Conservation (phyloP, 2,113 vertebrate genomes). For the Dipodomys merriami region DNA sequence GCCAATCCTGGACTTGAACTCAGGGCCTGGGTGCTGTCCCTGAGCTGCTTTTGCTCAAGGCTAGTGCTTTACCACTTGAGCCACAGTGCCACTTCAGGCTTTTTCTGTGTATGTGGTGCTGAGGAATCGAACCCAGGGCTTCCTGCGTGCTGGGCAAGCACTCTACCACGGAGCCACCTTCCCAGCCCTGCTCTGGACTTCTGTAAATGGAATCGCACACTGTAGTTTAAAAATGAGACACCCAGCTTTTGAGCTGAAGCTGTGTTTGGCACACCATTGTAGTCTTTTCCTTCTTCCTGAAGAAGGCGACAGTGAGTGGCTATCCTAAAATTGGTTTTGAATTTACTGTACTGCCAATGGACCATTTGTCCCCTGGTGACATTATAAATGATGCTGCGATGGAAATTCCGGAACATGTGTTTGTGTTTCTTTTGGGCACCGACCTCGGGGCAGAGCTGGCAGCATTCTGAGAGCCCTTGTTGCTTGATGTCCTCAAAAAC, state of each 20-base stretch:
- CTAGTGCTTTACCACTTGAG: too few relatives aligned
- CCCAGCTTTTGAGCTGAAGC: neutral
- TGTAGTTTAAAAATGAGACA: neutral
- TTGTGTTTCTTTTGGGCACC: neutral
- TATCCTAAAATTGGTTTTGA: neutral
- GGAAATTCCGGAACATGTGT: neutral
- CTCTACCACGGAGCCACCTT: too few relatives aligned
- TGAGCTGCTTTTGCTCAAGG: too few relatives aligned
- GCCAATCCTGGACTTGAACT: too few relatives aligned
- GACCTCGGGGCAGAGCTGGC: neutral
- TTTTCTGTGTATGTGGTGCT: too few relatives aligned
- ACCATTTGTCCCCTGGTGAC: neutral
- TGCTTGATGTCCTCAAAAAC: neutral
- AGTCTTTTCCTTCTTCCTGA: neutral
- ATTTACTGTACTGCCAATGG: neutral
- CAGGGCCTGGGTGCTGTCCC: too few relatives aligned
- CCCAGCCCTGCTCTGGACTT: neutral
- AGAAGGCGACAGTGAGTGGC: neutral
- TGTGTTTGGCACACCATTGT: neutral
- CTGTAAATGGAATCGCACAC: too few relatives aligned
- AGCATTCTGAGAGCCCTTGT: neutral
- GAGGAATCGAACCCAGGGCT: too few relatives aligned
- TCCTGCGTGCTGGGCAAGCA: too few relatives aligned
- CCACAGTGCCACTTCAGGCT: too few relatives aligned
- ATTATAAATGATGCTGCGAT: neutral